Base-by-base conservation (phyloP, 2,888 invertebrate species). In the Aproaerema taeniolella region DNA sequence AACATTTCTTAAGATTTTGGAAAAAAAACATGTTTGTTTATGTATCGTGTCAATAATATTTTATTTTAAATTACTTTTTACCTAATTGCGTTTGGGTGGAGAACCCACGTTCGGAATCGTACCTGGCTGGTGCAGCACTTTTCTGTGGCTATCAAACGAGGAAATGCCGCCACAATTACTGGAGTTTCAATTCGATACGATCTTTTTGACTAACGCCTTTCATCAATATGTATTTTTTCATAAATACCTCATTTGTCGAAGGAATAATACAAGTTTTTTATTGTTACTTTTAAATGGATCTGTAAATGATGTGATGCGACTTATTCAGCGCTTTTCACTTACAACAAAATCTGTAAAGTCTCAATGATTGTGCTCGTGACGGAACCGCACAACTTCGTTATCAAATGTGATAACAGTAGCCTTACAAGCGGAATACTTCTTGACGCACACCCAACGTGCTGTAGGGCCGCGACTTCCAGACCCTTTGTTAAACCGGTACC, bases 401-500 rank as follows among this genome's bases (percentile, higher is more conserved):
- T 60, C 39, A 2, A 53, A 30, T 0, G 73, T 72, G 15, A 50
- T 49, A 17, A 71, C 33, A 10, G 42, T 52, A 2, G 71, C 71
- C 2, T 42, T 47, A 42, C 61, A 61, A 1, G 53, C 50, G 3
- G 13, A 10, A 6, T 36, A 13, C 1, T 26, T 16, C 14, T 36
- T 36, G 11, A 28, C 25, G 40, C 63, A 64, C 1, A 42, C 40
- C 66, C 63, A 66, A 2, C 56, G 41, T 0, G 37, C 48, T 1
- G 48, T 49, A 1, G 44, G 34, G 0, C 58, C 57, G 26, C 38
- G 49, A 13, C 46, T 43, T 0, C 49, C 45, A 24, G 37, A 49
- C 48, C 49, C 50, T 10, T 41, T 50, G 24, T 58, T 53, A 38
- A 49, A 65, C 29, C 58, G 47, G 34, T 62, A 56, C 3, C 11